A percentile compares a stretch with the other conserved stretches of the same genome.
These are phyloP conservation scores for Malacoctenus gilli DNA, from an alignment of 2,797 vertebrate genomes.

Conservation along the genomic window DNA sequence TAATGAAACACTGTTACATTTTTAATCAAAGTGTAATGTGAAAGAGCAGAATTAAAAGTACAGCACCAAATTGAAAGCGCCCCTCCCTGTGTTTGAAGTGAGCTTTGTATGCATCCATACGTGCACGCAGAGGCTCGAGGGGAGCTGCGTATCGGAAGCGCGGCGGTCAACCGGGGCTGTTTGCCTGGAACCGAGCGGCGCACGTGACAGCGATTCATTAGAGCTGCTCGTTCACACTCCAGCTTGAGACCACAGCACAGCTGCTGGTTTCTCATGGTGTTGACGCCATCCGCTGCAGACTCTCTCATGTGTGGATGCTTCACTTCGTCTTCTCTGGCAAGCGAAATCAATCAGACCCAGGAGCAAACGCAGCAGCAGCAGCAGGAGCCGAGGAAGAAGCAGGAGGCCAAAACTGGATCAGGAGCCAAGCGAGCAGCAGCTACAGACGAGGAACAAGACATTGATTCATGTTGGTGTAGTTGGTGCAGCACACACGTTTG, in stretches of 20 bases:
- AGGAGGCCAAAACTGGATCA: slow-evolving; percentile 42
- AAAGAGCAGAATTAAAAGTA: no score
- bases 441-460: slow-evolving; percentile 22
- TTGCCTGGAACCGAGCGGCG: slow-evolving; percentile 51
- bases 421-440: slow-evolving; percentile 54
- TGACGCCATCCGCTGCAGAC: slow-evolving; percentile 40
- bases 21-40: no score
- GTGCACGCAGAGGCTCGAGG: slow-evolving; percentile 1
- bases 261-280: slow-evolving; percentile 52
- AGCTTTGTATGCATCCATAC: slow-evolving; percentile 5
- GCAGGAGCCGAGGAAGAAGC: slow-evolving; percentile 42
- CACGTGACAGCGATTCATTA: slow-evolving; percentile 56
- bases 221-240: slow-evolving; percentile 50
- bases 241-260: slow-evolving; percentile 58
- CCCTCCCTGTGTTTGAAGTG: no score
- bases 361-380: slow-evolving; percentile 46
- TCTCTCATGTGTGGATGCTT: slow-evolving; percentile 36
- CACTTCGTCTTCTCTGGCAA: slow-evolving; percentile 52
- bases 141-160: slow-evolving; percentile 25
- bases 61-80: no score
- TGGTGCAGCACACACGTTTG: neutral
- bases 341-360: slow-evolving; percentile 50
- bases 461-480: slow-evolving; percentile 16
- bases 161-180: slow-evolving; percentile 27
- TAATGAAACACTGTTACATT: neutral